Percentiles rank a stretch among this genome's conserved stretches.
Evolutionary conservation across 1,140 invertebrate species (phyloP).

Genomic region (Leptinotarsa undecemlineata): DNA sequence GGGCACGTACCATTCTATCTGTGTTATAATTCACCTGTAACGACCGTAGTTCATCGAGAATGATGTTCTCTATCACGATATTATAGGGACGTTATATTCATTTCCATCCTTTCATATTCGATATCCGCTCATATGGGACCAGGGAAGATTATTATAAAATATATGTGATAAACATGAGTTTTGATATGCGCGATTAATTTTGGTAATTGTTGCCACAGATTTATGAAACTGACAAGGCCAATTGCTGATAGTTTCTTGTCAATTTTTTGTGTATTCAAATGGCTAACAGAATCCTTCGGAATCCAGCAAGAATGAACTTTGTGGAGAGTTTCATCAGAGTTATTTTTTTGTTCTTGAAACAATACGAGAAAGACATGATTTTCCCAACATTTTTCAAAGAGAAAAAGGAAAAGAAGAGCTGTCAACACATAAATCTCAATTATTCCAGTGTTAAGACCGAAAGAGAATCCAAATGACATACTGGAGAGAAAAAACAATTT

Average conservation of each 20-base stretch:
- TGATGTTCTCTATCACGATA: background rate
- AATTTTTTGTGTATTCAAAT: background rate
- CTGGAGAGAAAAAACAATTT: background rate
- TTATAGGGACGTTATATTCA: background rate
- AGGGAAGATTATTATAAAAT: too few species aligned
- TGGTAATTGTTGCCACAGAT: too few species aligned
- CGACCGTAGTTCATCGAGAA: background rate
- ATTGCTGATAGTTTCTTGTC: background rate
- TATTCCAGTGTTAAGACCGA: background rate
- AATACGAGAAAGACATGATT: too few species aligned
- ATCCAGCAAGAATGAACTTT: too few species aligned
- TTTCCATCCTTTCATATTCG: background rate
- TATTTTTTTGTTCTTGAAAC: too few species aligned
- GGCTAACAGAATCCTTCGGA: too few species aligned
- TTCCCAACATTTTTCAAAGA: too few species aligned
- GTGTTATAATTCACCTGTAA: constrained; percentile 1
- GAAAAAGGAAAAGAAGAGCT: background rate
- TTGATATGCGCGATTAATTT: too few species aligned
- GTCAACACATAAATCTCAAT: background rate
- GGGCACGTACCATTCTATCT: constrained; percentile 7
- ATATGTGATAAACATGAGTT: too few species aligned
- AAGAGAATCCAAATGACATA: background rate
- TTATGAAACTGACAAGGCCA: background rate
- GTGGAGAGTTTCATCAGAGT: too few species aligned
- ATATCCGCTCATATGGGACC: background rate